phyloP scores from a whole-genome alignment of 2,113 vertebrate genomes.

The Psilopogon haemacephalus region DNA sequence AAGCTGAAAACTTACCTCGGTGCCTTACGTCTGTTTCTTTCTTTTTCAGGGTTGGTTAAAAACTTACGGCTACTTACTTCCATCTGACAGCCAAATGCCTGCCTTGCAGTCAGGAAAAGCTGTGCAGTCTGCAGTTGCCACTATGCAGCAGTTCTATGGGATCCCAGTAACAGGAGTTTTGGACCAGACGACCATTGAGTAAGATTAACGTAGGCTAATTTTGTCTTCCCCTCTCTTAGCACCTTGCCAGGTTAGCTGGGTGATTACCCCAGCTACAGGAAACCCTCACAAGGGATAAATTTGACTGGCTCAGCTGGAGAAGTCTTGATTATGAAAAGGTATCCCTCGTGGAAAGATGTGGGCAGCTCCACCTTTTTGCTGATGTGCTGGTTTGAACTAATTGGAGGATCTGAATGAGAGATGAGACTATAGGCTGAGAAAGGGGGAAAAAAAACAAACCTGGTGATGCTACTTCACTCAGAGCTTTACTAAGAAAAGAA shows the following conservation, averaged over 20 bases:
- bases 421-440: too few species aligned
- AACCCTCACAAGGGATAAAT: background rate
- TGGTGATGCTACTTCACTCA: too few species aligned
- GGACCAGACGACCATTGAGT: constrained; percentile 87
- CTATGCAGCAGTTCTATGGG: constrained; percentile 91
- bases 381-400: too few species aligned
- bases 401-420: too few species aligned
- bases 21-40: constrained; percentile 46
- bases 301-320: background rate
- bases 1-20: background rate
- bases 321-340: background rate
- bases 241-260: background rate
- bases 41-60: constrained; percentile 86
- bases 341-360: background rate
- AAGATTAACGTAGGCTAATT: constrained; percentile 60
- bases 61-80: constrained; percentile 88
- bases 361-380: background rate
- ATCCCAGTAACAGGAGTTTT: constrained; percentile 87
- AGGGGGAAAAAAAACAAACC: too few species aligned
- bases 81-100: constrained; percentile 81
- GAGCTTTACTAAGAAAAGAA: too few species aligned
- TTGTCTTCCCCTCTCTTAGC: background rate
- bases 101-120: constrained; percentile 83
- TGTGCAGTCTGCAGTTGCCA: constrained; percentile 87
- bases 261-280: background rate